Evolutionary conservation across 2,888 invertebrate species (phyloP).

Genomic region (Lordiphosa fenestrarum): DNA sequence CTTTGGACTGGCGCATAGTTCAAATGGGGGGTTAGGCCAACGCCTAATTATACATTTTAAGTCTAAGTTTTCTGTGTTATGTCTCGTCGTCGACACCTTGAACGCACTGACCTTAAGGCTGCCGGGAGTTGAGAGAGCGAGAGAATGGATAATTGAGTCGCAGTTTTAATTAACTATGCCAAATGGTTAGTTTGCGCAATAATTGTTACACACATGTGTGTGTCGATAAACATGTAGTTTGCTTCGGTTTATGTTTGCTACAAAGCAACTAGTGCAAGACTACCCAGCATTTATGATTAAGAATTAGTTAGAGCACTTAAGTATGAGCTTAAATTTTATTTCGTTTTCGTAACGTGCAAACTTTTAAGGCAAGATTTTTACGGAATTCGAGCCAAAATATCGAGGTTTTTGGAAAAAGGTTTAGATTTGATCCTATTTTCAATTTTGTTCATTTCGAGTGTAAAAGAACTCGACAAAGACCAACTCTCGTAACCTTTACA

Average conservation of each 20-base stretch:
- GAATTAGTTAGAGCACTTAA: no score
- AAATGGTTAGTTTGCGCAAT: constrained; percentile 34
- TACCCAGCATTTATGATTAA: background rate
- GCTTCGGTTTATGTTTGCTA: background rate
- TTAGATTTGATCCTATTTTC: no score
- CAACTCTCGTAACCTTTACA: no score
- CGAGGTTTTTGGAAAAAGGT: no score
- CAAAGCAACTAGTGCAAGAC: background rate
- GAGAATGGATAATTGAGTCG: constrained; percentile 6
- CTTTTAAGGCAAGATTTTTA: no score
- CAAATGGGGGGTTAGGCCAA: background rate
- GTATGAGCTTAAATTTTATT: no score
- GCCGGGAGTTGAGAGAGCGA: constrained; percentile 5
- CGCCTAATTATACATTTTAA: constrained; percentile 1
- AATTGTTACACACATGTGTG: constrained; percentile 13
- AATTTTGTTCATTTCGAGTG: no score
- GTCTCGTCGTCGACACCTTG: constrained; percentile 30
- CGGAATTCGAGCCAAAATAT: no score
- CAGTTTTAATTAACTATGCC: constrained; percentile 25
- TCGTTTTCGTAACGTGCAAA: no score
- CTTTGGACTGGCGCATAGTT: constrained; percentile 3
- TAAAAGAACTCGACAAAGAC: no score
- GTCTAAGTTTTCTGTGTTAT: background rate
- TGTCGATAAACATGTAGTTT: background rate
- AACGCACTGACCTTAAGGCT: constrained; percentile 31